phyloP scores from a whole-genome alignment of 2,888 invertebrate species.

The Tanypteryx hageni region DNA sequence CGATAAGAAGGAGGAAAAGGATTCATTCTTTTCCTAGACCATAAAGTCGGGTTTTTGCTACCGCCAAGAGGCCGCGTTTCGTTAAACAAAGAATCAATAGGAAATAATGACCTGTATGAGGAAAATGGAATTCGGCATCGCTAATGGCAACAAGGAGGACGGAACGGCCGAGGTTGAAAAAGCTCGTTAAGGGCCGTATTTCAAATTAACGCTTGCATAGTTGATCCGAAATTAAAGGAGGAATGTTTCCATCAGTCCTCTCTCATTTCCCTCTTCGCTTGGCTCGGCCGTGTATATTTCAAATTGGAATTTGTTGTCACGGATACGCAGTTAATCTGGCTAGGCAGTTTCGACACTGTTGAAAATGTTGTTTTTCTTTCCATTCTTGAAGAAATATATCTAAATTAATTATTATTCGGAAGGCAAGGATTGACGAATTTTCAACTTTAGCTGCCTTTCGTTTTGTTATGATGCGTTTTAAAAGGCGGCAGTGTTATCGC shows the following conservation, averaged over 20 bases:
- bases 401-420: too few relatives aligned
- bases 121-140: not conserved
- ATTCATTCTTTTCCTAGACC: not conserved
- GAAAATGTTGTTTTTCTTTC: too few relatives aligned
- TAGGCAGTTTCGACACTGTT: too few relatives aligned
- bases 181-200: not conserved
- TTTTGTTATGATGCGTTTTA: too few relatives aligned
- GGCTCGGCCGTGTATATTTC: not conserved
- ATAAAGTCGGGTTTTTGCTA: not conserved
- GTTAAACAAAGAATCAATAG: not conserved
- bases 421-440: too few relatives aligned
- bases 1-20: not conserved
- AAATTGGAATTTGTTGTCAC: not conserved
- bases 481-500: too few relatives aligned
- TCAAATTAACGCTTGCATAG: not conserved
- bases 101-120: not conserved
- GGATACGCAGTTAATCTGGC: too few relatives aligned
- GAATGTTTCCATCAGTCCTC: not conserved
- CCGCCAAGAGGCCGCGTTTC: not conserved
- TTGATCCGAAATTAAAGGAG: conserved; percentile 5
- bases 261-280: not conserved
- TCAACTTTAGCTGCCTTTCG: too few relatives aligned
- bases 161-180: not conserved
- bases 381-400: too few relatives aligned
- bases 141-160: not conserved